Evolutionary conservation across 2,797 vertebrate genomes (phyloP).

Genomic region (Notolepis coatsorum): DNA sequence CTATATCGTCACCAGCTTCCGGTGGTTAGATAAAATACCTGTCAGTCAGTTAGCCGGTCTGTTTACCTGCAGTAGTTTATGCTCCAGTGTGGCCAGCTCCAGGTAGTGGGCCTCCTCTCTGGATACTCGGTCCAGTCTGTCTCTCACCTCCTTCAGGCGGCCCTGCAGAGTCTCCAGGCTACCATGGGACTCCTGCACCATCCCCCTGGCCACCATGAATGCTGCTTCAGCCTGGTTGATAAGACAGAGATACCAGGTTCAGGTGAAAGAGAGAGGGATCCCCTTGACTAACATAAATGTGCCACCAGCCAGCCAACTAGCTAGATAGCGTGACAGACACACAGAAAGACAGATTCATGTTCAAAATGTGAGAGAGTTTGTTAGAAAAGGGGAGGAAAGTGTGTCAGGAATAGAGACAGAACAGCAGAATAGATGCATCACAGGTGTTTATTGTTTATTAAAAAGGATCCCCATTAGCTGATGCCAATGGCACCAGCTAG

Average conservation of each 20-base stretch:
- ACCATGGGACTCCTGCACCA: constrained; percentile 88
- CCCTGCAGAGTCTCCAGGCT: constrained; percentile 88
- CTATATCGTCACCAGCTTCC: background rate
- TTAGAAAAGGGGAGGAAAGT: no score
- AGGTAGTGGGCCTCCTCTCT: constrained; percentile 94
- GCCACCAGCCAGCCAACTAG: no score
- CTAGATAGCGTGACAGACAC: background rate
- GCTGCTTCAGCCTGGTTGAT: constrained; percentile 88
- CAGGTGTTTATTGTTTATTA: no score
- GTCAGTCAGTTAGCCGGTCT: background rate
- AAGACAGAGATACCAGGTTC: constrained; percentile 6
- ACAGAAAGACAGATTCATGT: background rate
- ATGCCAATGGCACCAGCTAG: no score
- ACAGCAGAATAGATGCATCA: no score
- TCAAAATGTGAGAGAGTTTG: no score
- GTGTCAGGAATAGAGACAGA: no score
- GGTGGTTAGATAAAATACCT: background rate
- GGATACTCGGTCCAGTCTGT: constrained; percentile 94
- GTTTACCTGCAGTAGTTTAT: constrained; percentile 93
- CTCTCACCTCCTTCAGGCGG: constrained; percentile 92
- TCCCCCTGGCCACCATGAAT: constrained; percentile 96
- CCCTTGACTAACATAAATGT: no score
- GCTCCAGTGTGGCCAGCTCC: constrained; percentile 94
- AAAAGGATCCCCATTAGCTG: no score
- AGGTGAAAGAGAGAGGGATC: no score